Evolutionary conservation across 2,888 invertebrate genomes (phyloP).

Genomic region (Apodemia hepburni): DNA sequence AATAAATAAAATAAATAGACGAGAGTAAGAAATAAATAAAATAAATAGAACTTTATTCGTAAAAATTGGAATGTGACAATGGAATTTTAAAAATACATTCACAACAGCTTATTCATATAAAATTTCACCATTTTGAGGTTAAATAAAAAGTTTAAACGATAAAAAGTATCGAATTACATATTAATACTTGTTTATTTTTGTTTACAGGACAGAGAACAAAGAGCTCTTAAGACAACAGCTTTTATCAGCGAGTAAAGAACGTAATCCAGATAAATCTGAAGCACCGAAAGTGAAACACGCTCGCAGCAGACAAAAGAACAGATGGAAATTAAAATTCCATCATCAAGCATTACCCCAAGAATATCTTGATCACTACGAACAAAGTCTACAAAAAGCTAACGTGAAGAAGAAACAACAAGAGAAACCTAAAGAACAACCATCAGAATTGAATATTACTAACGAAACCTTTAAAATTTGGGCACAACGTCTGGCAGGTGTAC

Average conservation of each 20-base stretch:
- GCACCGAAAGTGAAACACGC: slow-evolving; percentile 55
- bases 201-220: slow-evolving; percentile 67
- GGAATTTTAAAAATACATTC: too few species aligned
- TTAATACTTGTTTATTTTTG: background rate
- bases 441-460: slow-evolving; percentile 71
- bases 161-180: background rate
- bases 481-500: slow-evolving; percentile 86
- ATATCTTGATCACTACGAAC: slow-evolving; percentile 89
- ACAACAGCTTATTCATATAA: background rate
- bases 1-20: too few species aligned
- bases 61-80: too few species aligned
- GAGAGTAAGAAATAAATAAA: too few species aligned
- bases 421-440: slow-evolving; percentile 60
- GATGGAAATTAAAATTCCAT: slow-evolving; percentile 89
- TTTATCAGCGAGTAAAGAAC: slow-evolving; percentile 63
- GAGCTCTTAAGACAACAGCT: slow-evolving; percentile 68
- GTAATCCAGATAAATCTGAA: slow-evolving; percentile 50
- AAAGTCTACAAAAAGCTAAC: slow-evolving; percentile 80
- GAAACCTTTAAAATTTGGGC: slow-evolving; percentile 88
- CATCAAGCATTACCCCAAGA: slow-evolving; percentile 90
- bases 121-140: background rate
- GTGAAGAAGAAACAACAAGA: slow-evolving; percentile 56
- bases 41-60: too few species aligned
- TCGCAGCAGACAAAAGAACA: slow-evolving; percentile 80
- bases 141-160: background rate